Evolutionary conservation across 2,797 vertebrate genomes (phyloP).

Genomic region (Enteromius fasciolatus): DNA sequence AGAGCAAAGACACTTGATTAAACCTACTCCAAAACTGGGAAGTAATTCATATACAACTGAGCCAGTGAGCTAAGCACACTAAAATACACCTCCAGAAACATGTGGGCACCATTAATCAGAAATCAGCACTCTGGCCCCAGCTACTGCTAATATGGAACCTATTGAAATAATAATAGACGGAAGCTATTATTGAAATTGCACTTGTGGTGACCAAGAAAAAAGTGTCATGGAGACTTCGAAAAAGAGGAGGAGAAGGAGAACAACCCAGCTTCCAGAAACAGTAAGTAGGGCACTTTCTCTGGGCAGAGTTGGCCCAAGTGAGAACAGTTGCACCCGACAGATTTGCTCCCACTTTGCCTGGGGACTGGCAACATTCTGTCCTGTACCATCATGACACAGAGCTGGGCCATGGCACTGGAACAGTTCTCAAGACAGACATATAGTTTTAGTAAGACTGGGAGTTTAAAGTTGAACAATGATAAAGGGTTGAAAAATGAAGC

Average conservation of each 20-base stretch:
- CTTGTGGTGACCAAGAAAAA: constrained; percentile 44
- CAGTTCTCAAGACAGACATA: constrained; percentile 42
- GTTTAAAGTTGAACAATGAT: background rate
- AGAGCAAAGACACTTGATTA: constrained; percentile 5
- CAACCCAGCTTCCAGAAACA: constrained; percentile 62
- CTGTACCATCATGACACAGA: constrained; percentile 66
- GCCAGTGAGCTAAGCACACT: background rate
- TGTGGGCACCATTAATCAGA: constrained; percentile 22
- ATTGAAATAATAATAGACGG: constrained; percentile 32
- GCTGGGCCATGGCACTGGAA: constrained; percentile 57
- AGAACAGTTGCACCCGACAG: constrained; percentile 84
- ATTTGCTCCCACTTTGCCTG: constrained; percentile 83
- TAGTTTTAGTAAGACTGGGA: constrained; percentile 30
- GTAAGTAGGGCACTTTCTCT: constrained; percentile 85
- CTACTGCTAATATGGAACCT: constrained; percentile 21
- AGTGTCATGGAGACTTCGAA: constrained; percentile 52
- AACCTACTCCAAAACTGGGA: background rate
- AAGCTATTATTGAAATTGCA: constrained; percentile 33
- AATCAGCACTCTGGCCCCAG: constrained; percentile 12
- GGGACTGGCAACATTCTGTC: constrained; percentile 79
- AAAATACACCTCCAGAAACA: constrained; percentile 23
- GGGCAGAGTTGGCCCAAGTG: constrained; percentile 81
- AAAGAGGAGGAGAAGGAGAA: constrained; percentile 52
- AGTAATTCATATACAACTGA: constrained; percentile 1
- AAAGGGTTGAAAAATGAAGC: background rate